Base-by-base conservation (phyloP, 2,113 vertebrate genomes). In the Anhinga anhinga region DNA sequence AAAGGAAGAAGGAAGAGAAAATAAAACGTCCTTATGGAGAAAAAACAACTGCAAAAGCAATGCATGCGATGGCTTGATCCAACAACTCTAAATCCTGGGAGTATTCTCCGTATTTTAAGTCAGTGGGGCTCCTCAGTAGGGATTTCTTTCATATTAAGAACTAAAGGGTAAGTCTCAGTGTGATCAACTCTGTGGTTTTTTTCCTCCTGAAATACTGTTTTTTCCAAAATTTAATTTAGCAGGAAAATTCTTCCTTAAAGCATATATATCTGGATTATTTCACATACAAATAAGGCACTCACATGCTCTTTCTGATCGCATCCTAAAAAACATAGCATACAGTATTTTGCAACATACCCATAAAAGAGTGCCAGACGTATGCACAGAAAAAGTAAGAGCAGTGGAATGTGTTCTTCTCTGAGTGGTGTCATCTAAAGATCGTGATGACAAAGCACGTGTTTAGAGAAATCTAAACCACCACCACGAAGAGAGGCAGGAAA, bases 401-500 rank as follows among this genome's bases (percentile, higher is more conserved):
- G 10, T 27, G 32, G 32, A 67, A 45, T 50, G 7, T 53, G 89
- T 76, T 92, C 78, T 45, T 66, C 88, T 86, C 66, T 92, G 66
- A 9, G 38, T 96, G 80, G 45, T 47, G 47, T 96, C 71, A 76
- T 53, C 50, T 76, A 32, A 90, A 80, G 62, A 66, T 72, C 1
- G 2, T 55, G 29, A 45, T 67, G 44, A 92, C 32, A 72, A 38
- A 67, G n/a, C 6, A 16, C 8, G 11, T 85, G 40, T 74, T 95
- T 81, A 84, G 96, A 91, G 74, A 91, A 80, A 91, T 78, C 58
- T 66, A n/a, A 94, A 71, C 58, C n/a, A 73, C 63, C 94, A 88
- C 49, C 49, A 74, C 53, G 84, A 96, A 52, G 85, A 90, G 70
- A 83, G 88, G 93, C 63, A 96, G 88, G 74, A 97, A 97, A 82